Evolutionary conservation across 2,888 invertebrate genomes (phyloP).

Genomic region (Pyrrhia umbra): DNA sequence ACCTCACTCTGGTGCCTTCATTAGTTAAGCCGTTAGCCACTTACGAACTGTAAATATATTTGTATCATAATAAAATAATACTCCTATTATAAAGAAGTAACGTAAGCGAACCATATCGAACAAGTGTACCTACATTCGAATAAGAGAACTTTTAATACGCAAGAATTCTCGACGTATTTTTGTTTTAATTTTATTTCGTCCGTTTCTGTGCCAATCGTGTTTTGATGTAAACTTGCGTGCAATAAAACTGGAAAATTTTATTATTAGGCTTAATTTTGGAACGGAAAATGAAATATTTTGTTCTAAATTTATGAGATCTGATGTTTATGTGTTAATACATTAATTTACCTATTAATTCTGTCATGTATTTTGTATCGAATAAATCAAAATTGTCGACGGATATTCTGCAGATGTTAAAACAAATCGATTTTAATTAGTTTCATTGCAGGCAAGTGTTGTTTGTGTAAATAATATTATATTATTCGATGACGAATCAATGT

Average conservation of each 20-base stretch:
- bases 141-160: constrained; percentile 66
- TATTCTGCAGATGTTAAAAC: constrained; percentile 13
- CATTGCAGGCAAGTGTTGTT: constrained; percentile 63
- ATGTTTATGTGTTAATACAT: constrained; percentile 21
- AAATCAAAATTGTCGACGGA: constrained; percentile 32
- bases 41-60: constrained; percentile 85
- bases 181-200: constrained; percentile 66
- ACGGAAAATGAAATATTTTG: constrained; percentile 1
- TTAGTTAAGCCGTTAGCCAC: constrained; percentile 82
- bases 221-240: constrained; percentile 68
- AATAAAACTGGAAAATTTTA: constrained; percentile 62
- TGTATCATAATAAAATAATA: constrained; percentile 84
- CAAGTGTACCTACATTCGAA: constrained; percentile 82
- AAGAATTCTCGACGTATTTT: constrained; percentile 70
- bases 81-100: constrained; percentile 73
- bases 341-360: constrained; percentile 10
- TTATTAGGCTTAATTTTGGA: constrained; percentile 12
- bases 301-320: constrained; percentile 46
- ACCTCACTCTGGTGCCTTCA: constrained; percentile 90
- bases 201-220: constrained; percentile 85
- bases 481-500: constrained; percentile 65
- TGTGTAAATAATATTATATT: constrained; percentile 66
- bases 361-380: constrained; percentile 18
- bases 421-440: constrained; percentile 49
- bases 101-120: constrained; percentile 86